Evolutionary conservation across 2,113 vertebrate species (phyloP).

Genomic region (Xyliphius kryptos): DNA sequence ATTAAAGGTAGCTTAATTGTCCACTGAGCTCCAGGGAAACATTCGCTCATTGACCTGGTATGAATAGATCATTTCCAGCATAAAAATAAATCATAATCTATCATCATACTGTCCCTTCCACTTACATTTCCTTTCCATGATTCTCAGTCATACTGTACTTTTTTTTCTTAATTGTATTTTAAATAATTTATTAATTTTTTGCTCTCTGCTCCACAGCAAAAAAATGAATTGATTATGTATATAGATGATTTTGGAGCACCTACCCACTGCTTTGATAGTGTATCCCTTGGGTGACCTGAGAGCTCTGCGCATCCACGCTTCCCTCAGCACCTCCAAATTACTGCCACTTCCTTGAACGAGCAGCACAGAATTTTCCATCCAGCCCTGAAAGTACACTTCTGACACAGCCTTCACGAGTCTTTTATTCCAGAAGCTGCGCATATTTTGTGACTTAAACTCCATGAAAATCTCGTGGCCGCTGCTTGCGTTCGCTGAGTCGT

Average conservation of each 20-base stretch:
- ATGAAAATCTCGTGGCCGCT: conserved; percentile 67
- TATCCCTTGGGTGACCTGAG: conserved; percentile 76
- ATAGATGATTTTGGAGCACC: conserved; percentile 48
- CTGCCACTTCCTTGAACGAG: conserved; percentile 71
- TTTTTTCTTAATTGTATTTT: too few relatives aligned
- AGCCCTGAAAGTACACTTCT: conserved; percentile 75
- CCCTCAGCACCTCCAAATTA: conserved; percentile 76
- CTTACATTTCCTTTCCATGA: too few relatives aligned
- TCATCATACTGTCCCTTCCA: too few relatives aligned
- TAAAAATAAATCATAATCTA: too few relatives aligned
- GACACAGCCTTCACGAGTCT: conserved; percentile 71
- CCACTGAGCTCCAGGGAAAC: too few relatives aligned
- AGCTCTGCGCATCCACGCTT: conserved; percentile 80
- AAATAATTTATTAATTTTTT: too few relatives aligned
- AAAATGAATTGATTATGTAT: too few relatives aligned
- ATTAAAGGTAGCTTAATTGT: too few relatives aligned
- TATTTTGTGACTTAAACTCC: conserved; percentile 71
- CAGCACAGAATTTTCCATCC: conserved; percentile 78
- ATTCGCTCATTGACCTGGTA: too few relatives aligned
- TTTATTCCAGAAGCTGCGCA: conserved; percentile 76
- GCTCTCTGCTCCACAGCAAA: too few relatives aligned
- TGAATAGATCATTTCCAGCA: too few relatives aligned
- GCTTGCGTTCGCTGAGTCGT: conserved; percentile 32
- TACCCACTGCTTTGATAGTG: conserved; percentile 77
- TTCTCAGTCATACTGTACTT: too few relatives aligned